These are phyloP conservation scores for Rutilus rutilus DNA, from an alignment of 2,113 vertebrate genomes.

Conservation along the genomic window DNA sequence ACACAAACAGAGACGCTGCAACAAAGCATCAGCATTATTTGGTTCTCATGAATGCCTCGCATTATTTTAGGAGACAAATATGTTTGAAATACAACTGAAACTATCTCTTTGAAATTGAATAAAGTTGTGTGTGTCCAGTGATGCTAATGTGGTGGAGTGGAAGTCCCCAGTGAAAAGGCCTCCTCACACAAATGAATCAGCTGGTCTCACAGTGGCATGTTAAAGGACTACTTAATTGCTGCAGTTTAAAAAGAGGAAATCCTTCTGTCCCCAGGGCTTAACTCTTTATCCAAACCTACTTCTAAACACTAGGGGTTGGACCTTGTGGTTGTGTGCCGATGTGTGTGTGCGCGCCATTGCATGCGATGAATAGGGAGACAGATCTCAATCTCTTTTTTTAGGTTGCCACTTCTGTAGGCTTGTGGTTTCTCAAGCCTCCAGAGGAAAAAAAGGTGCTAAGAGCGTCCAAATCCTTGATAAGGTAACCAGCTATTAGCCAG, in stretches of 20 bases:
- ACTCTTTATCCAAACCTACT: conserved; percentile 38
- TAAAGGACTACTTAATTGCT: conserved; percentile 51
- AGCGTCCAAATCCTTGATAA: conserved; percentile 69
- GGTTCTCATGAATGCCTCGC: background rate
- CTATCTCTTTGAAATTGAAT: background rate
- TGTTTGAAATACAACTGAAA: background rate
- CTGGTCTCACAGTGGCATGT: conserved; percentile 25
- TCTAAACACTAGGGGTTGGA: conserved; percentile 40
- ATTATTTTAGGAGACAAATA: background rate
- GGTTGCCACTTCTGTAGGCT: conserved; percentile 57
- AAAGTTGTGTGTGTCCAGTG: background rate
- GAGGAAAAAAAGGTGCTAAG: conserved; percentile 67
- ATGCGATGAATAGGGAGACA: background rate
- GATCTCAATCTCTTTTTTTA: background rate
- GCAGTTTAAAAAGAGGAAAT: conserved; percentile 54
- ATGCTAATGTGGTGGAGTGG: conserved; percentile 3
- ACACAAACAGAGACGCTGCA: background rate
- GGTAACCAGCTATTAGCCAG: conserved; percentile 38
- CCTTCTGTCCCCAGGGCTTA: conserved; percentile 46
- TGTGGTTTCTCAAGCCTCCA: conserved; percentile 69
- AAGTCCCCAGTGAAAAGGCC: conserved; percentile 48
- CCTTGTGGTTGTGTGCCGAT: conserved; percentile 1
- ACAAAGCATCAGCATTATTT: conserved; percentile 1
- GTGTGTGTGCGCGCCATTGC: conserved; percentile 17
- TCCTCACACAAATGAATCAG: conserved; percentile 48